These are phyloP conservation scores for Erebia aethiops DNA, from an alignment of 2,888 invertebrate species.

Conservation along the genomic window DNA sequence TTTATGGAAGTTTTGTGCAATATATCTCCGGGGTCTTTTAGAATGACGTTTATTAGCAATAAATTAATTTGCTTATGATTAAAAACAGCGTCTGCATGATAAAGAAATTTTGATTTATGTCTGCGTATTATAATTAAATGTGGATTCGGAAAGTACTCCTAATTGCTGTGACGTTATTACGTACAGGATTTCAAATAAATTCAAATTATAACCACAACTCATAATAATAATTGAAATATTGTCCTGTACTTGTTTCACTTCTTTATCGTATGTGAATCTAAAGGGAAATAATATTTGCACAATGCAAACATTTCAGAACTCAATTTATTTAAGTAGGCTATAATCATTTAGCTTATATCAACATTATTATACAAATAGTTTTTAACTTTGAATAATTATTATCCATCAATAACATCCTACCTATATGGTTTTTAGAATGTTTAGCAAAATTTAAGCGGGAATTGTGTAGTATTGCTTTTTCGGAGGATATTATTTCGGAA, in stretches of 20 bases:
- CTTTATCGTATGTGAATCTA: neutral
- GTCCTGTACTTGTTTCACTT: neutral
- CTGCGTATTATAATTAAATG: neutral
- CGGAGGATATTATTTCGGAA: too few relatives aligned
- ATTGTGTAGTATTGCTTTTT: too few relatives aligned
- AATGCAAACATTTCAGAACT: neutral
- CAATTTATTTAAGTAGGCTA: too few relatives aligned
- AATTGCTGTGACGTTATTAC: neutral
- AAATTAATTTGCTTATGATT: constrained; percentile 55
- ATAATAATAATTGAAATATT: neutral
- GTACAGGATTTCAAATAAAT: constrained; percentile 1
- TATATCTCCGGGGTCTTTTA: constrained; percentile 45
- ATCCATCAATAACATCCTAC: too few relatives aligned
- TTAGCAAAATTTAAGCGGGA: too few relatives aligned
- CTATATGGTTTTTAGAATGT: too few relatives aligned
- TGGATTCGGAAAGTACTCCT: neutral
- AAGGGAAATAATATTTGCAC: neutral
- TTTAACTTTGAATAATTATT: too few relatives aligned
- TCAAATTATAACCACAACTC: neutral
- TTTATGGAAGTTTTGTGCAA: constrained; percentile 49
- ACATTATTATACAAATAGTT: too few relatives aligned
- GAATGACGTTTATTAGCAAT: constrained; percentile 63
- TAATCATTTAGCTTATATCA: too few relatives aligned
- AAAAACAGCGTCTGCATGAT: constrained; percentile 13
- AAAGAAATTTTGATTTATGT: constrained; percentile 8